phyloP scores from a whole-genome alignment of 2,888 invertebrate species.

The Pristionchus japonicus region DNA sequence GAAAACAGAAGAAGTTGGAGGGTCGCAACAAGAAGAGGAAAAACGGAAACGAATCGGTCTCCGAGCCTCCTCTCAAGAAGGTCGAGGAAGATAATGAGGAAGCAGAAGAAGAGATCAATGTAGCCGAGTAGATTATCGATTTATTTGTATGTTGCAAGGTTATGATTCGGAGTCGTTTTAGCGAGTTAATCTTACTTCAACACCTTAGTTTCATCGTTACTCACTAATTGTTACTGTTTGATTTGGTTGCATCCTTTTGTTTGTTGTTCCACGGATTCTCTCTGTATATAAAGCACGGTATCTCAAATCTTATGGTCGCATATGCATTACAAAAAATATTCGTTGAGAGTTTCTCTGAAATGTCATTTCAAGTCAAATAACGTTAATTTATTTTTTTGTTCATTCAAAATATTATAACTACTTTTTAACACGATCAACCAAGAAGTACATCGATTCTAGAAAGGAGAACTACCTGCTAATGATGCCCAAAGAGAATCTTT shows the following conservation, averaged over 20 bases:
- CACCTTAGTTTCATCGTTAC: not conserved
- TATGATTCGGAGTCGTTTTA: not conserved
- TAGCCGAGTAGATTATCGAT: conserved; percentile 19
- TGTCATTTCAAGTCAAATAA: too few relatives aligned
- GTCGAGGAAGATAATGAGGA: conserved; percentile 17
- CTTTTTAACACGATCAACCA: too few relatives aligned
- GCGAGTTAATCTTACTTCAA: not conserved
- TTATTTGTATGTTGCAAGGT: conserved; percentile 8
- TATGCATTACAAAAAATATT: too few relatives aligned
- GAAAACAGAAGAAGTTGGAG: conserved; percentile 36
- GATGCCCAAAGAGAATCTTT: too few relatives aligned
- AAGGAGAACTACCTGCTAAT: too few relatives aligned
- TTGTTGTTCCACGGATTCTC: conserved; percentile 15
- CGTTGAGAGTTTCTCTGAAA: too few relatives aligned
- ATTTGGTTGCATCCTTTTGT: not conserved
- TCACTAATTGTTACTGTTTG: conserved; percentile 28
- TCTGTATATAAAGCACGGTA: conserved; percentile 16
- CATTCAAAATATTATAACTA: too few relatives aligned
- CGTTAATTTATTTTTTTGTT: too few relatives aligned
- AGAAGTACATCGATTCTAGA: too few relatives aligned
- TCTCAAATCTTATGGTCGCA: too few relatives aligned
- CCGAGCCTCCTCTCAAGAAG: conserved; percentile 22
- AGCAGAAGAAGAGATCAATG: not conserved
- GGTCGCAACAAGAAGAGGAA: conserved; percentile 26
- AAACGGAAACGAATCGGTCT: conserved; percentile 20